Evolutionary conservation across 2,797 vertebrate species (phyloP).

Genomic region (Spinus pinus): DNA sequence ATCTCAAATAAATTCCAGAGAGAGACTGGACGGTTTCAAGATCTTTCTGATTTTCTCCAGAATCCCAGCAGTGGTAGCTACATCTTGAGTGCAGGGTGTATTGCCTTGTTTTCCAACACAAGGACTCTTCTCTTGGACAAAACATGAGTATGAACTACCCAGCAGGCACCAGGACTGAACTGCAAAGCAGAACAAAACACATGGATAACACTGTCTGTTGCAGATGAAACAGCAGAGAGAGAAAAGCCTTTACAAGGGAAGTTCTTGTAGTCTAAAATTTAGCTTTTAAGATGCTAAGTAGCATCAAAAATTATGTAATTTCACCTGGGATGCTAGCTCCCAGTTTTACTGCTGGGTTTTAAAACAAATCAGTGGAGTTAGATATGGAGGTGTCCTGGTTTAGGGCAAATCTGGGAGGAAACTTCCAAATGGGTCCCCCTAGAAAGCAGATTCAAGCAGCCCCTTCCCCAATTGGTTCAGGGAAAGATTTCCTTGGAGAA

Average conservation of each 20-base stretch:
- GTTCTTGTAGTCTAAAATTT: background rate
- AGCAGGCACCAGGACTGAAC: background rate
- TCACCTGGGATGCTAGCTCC: background rate
- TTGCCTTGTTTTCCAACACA: background rate
- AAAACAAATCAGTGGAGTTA: background rate
- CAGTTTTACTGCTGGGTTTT: background rate
- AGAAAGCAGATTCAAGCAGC: background rate
- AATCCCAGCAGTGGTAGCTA: background rate
- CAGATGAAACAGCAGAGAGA: background rate
- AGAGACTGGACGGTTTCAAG: background rate
- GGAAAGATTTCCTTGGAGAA: background rate
- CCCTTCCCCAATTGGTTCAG: accelerated
- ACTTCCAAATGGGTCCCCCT: background rate
- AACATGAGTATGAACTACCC: background rate
- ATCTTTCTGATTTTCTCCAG: background rate
- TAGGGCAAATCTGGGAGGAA: background rate
- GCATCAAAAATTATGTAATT: background rate
- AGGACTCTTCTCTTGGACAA: background rate
- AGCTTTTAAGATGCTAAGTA: background rate
- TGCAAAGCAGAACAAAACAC: background rate
- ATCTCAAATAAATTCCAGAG: background rate
- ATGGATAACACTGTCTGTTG: background rate
- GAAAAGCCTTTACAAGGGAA: background rate
- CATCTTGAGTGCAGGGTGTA: background rate
- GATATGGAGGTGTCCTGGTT: background rate